A percentile compares a stretch with the other conserved stretches of the same genome.
These are phyloP conservation scores for Parauchenoglanis punctatus DNA, from an alignment of 2,797 vertebrate genomes.

Conservation along the genomic window DNA sequence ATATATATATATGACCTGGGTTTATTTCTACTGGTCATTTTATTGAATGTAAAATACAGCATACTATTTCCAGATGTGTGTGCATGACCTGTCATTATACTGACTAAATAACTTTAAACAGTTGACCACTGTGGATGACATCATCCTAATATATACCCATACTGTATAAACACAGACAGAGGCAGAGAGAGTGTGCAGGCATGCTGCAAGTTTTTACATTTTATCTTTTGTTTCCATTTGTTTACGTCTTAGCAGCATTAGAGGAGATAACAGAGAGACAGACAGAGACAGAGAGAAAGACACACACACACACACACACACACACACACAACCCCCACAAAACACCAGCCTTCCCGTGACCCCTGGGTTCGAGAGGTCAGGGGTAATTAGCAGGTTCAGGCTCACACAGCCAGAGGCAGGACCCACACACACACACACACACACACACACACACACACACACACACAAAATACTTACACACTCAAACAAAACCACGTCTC, in stretches of 20 bases:
- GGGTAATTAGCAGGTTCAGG: slow-evolving; percentile 54
- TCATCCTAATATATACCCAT: background rate
- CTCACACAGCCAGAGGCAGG: slow-evolving; percentile 45
- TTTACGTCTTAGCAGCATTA: background rate
- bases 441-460: slow-evolving; percentile 21
- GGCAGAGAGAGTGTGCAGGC: too few species aligned
- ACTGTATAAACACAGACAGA: slow-evolving; percentile 2
- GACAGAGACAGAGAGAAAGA: background rate
- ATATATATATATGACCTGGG: background rate
- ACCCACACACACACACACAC: background rate
- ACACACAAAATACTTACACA: background rate
- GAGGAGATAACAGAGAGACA: slow-evolving; percentile 3
- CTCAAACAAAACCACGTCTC: background rate
- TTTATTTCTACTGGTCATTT: background rate
- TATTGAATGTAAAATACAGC: background rate
- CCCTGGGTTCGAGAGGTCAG: slow-evolving; percentile 46
- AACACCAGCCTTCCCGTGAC: slow-evolving; percentile 41
- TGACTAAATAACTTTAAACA: background rate
- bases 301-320: background rate
- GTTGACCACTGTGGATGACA: background rate
- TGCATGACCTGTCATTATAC: background rate
- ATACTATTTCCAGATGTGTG: background rate
- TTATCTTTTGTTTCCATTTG: slow-evolving; percentile 4
- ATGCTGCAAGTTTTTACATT: background rate
- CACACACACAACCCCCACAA: background rate